Evolutionary conservation across 2,888 invertebrate genomes (phyloP).

Genomic region (Caenorhabditis doughertyi): DNA sequence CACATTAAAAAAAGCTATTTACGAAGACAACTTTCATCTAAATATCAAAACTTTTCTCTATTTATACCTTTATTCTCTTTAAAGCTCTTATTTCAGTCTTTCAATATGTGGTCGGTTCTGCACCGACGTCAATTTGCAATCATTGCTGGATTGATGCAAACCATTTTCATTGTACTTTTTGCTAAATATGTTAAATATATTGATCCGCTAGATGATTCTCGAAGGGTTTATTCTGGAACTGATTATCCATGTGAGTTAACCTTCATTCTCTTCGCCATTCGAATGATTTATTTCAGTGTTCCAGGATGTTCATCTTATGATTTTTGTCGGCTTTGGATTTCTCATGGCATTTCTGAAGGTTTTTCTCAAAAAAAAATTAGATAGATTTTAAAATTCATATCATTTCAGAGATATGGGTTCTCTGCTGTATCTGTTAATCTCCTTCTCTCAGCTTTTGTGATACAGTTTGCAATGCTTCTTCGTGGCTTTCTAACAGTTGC

Average conservation of each 20-base stretch:
- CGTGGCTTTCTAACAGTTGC: constrained; percentile 82
- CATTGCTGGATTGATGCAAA: constrained; percentile 77
- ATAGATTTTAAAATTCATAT: neutral
- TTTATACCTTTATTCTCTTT: neutral
- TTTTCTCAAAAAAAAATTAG: neutral
- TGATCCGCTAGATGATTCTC: constrained; percentile 74
- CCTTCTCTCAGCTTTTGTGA: constrained; percentile 89
- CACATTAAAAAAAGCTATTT: too few relatives aligned
- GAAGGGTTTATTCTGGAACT: constrained; percentile 75
- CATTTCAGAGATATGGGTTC: constrained; percentile 88
- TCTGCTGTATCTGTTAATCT: constrained; percentile 93
- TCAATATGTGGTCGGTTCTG: constrained; percentile 64
- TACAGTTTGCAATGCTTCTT: constrained; percentile 88
- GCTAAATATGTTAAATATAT: constrained; percentile 77
- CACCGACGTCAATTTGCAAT: constrained; percentile 78
- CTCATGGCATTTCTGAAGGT: constrained; percentile 81
- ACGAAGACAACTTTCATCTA: too few relatives aligned
- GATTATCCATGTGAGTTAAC: constrained; percentile 75
- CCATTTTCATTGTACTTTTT: constrained; percentile 76
- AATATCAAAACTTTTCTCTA: neutral
- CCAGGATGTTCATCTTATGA: constrained; percentile 82
- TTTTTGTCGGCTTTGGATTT: constrained; percentile 81
- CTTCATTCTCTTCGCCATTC: too few relatives aligned
- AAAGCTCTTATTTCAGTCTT: neutral
- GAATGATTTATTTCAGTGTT: constrained; percentile 72